Evolutionary conservation across 2,797 vertebrate genomes (phyloP).

Genomic region (Pteronotus mesoamericanus): DNA sequence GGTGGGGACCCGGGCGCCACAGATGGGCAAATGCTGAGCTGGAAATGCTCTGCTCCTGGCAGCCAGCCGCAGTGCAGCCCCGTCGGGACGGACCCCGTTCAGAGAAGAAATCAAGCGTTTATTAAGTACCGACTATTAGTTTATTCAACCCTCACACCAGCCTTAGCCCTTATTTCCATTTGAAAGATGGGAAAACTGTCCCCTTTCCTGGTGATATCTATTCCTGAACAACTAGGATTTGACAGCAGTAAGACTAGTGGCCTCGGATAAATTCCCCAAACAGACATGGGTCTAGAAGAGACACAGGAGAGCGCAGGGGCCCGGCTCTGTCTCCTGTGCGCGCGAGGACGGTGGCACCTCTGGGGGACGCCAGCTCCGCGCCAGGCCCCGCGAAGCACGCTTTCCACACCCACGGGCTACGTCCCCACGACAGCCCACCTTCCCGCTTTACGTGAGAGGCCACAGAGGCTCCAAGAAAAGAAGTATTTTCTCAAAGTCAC

Average conservation of each 20-base stretch:
- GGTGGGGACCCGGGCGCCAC: not conserved
- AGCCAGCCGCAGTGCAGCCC: not conserved
- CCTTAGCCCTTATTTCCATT: not conserved
- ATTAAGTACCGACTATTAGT: not conserved
- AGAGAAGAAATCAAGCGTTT: not conserved
- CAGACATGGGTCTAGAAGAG: slow-evolving; percentile 76
- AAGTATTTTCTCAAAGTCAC: not conserved
- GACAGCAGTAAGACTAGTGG: slow-evolving; percentile 58
- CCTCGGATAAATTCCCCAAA: slow-evolving; percentile 73
- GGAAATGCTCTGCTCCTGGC: not conserved
- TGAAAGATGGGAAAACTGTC: not conserved
- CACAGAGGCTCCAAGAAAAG: not conserved
- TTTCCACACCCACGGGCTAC: rapidly evolving
- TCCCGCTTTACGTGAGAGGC: not conserved
- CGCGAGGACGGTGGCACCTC: too few species aligned
- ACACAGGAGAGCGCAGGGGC: slow-evolving; percentile 35
- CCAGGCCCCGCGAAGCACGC: rapidly evolving
- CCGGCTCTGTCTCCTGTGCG: not conserved
- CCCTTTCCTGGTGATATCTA: slow-evolving; percentile 48
- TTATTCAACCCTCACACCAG: not conserved
- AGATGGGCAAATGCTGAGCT: not conserved
- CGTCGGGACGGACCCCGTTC: not conserved
- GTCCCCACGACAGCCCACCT: not conserved
- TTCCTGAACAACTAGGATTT: slow-evolving; percentile 71
- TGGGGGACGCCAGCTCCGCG: rapidly evolving